Evolutionary conservation across 2,797 vertebrate genomes (phyloP).

Genomic region (Hemitrygon akajei): DNA sequence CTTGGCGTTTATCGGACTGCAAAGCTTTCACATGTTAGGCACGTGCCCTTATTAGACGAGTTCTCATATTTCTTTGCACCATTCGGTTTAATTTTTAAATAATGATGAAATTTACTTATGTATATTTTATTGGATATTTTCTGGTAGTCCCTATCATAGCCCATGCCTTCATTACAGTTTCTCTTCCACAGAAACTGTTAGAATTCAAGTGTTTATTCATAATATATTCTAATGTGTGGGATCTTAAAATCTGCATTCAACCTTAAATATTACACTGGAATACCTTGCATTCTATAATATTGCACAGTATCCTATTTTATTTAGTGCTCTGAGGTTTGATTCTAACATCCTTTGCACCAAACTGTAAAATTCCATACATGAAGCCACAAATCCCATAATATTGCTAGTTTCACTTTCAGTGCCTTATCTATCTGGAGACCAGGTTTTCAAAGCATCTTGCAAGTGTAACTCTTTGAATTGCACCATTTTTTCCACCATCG

Average conservation of each 20-base stretch:
- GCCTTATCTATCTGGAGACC: neutral
- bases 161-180: neutral
- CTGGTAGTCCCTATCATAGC: neutral
- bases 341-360: neutral
- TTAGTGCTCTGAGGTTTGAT: neutral
- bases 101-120: neutral
- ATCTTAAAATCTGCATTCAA: neutral
- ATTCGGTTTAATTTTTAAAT: neutral
- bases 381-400: neutral
- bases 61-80: neutral
- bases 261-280: neutral
- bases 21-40: neutral
- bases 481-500: neutral
- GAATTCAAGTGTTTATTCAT: neutral
- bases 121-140: neutral
- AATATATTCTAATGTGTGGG: neutral
- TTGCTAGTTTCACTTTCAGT: neutral
- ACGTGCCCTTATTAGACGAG: too few species aligned
- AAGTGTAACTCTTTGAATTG: neutral
- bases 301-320: neutral
- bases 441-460: neutral
- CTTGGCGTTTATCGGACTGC: neutral
- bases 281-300: neutral
- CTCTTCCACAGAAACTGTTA: neutral
- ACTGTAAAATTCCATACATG: neutral